These are phyloP conservation scores for Meloidogyne hapla DNA, from an alignment of 1,140 invertebrate genomes.

Conservation along the genomic window DNA sequence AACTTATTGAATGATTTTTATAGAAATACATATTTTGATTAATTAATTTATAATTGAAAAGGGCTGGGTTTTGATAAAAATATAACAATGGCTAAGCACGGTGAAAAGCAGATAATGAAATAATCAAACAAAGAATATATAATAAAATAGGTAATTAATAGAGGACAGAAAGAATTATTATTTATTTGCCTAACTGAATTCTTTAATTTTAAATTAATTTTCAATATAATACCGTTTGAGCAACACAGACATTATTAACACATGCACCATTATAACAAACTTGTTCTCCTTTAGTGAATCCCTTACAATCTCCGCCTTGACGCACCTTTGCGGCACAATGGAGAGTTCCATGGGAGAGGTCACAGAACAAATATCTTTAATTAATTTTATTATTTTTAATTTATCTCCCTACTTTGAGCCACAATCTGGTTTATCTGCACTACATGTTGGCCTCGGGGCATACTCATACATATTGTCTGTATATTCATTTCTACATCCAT, in stretches of 20 bases:
- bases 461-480: constrained; percentile 61
- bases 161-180: too few relatives aligned
- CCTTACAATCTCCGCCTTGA: constrained; percentile 45
- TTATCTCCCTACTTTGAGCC: constrained; percentile 68
- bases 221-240: background rate
- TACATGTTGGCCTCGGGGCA: constrained; percentile 65
- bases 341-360: constrained; percentile 45
- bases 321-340: constrained; percentile 58
- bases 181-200: too few relatives aligned
- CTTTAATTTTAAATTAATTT: too few relatives aligned
- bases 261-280: constrained; percentile 46
- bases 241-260: constrained; percentile 41
- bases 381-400: background rate
- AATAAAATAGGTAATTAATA: too few relatives aligned
- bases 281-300: constrained; percentile 41
- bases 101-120: too few relatives aligned
- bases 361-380: constrained; percentile 58
- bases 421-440: constrained; percentile 77
- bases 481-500: constrained; percentile 62
- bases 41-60: too few relatives aligned
- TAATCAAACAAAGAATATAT: too few relatives aligned
- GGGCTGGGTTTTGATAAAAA: too few relatives aligned
- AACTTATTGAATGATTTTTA: too few relatives aligned
- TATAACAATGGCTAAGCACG: too few relatives aligned
- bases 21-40: too few relatives aligned